Evolutionary conservation across 2,888 invertebrate genomes (phyloP), one percentile per base, ranked within the genome.

Genomic region (Molorchus minor): DNA sequence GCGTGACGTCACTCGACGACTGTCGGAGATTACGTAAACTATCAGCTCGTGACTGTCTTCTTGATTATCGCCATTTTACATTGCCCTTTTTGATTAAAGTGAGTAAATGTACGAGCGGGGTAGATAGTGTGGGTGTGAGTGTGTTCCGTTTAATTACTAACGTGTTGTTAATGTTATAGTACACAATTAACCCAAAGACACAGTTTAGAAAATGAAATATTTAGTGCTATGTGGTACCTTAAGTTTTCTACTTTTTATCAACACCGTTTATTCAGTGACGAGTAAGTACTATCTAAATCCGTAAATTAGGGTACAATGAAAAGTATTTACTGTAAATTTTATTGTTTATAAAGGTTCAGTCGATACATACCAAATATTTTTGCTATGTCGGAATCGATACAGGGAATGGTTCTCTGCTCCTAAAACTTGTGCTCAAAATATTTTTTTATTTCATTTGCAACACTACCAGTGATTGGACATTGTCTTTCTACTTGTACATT

Each of bases 1-100:
- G 56, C 56, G 44, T 56, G 65, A 68, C 68, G 69, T 69, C 67
- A 66, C 47, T 52, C 61, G 61, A 68, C 69, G 61, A 68, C 69
- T 71, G 68, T 65, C 67, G 71, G 72, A 67, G 71, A 70, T 76
- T 76, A 76, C 76, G 74, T 76, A 76, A 76, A 76, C 71, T 71
- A 68, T 49, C 64, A 69, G 72, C 76, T 75, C 76, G 76, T 76
- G 76, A 76, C 72, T 74, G 72, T 73, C 72, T 73, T 71, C 71
- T 65, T 71, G 73, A 71, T 71, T 71, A 73, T 73, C 75, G 76
- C 76, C 75, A 75, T 76, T 76, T 75, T 76, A 71, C 69, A 72
- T 63, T 64, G 69, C 69, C 67, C 64, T 65, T 71, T 71, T 72
- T 68, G 66, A 71, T 68, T 65, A 71, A 68, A 68, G 72, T n/a